These are phyloP conservation scores for Drosophila carrolli DNA, from an alignment of 1,140 invertebrate species.

Conservation along the genomic window DNA sequence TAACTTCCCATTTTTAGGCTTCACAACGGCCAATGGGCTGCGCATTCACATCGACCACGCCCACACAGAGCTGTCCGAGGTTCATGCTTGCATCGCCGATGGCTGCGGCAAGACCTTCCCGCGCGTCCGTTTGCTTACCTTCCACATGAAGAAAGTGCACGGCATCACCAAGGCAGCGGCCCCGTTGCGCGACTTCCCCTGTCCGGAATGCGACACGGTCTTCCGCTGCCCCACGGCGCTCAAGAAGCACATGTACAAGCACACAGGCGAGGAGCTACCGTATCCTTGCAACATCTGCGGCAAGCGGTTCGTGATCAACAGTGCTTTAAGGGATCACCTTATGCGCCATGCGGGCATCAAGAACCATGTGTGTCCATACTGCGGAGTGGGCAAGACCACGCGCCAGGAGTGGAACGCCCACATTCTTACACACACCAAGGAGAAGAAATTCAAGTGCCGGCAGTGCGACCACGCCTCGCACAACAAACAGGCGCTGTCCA, in stretches of 20 bases:
- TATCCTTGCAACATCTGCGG: slow-evolving; percentile 87
- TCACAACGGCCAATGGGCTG: slow-evolving; percentile 78
- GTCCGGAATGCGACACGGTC: slow-evolving; percentile 77
- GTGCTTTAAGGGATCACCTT: slow-evolving; percentile 73
- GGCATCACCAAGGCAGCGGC: slow-evolving; percentile 74
- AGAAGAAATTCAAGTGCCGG: slow-evolving; percentile 80
- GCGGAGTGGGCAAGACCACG: slow-evolving; percentile 80
- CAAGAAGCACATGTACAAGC: slow-evolving; percentile 86
- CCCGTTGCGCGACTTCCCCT: slow-evolving; percentile 70
- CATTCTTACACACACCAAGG: slow-evolving; percentile 79
- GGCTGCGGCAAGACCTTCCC: slow-evolving; percentile 78
- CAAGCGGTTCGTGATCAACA: slow-evolving; percentile 80
- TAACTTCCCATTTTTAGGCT: slow-evolving; percentile 15
- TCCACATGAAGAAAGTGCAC: slow-evolving; percentile 80
- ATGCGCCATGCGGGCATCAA: slow-evolving; percentile 82
- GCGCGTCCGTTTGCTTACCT: slow-evolving; percentile 73
- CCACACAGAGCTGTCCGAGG: slow-evolving; percentile 73
- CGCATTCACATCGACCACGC: slow-evolving; percentile 79
- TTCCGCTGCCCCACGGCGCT: slow-evolving; percentile 80
- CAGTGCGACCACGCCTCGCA: slow-evolving; percentile 79
- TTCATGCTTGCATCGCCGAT: slow-evolving; percentile 67
- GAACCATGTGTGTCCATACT: slow-evolving; percentile 81
- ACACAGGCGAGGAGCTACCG: slow-evolving; percentile 86
- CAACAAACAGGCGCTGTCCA: slow-evolving; percentile 74
- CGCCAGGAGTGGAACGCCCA: slow-evolving; percentile 81